These are phyloP conservation scores for Xyliphius kryptos DNA, from an alignment of 2,113 vertebrate genomes.

Conservation along the genomic window DNA sequence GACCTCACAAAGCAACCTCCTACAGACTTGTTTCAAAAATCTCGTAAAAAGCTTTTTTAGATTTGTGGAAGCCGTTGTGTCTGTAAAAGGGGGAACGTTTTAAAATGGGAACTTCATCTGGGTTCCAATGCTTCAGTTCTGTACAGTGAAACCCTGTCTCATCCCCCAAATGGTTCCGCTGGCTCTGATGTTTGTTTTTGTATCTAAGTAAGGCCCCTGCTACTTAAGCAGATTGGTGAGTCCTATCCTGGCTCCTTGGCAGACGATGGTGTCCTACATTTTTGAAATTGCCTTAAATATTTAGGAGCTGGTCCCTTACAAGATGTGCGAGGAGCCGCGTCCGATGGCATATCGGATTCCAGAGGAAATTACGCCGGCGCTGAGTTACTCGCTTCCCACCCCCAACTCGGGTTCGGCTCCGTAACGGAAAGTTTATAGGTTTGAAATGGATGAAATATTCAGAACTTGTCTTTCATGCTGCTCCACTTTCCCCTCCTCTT, in stretches of 20 bases:
- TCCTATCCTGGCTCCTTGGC: not conserved
- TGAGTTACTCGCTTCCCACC: constrained; percentile 30
- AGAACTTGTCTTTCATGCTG: not conserved
- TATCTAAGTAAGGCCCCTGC: no score
- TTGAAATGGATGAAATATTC: constrained; percentile 55
- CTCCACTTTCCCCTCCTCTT: constrained; percentile 7
- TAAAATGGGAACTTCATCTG: no score
- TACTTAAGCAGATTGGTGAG: not conserved
- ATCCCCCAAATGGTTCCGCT: no score
- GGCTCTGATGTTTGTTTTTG: no score
- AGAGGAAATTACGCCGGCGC: constrained; percentile 34
- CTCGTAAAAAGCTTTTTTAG: no score
- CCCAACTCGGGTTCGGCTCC: constrained; percentile 36
- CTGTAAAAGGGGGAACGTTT: no score
- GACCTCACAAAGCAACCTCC: no score
- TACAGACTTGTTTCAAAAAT: no score
- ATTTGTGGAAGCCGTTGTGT: no score
- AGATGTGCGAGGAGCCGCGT: constrained; percentile 22
- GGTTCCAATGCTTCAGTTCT: no score
- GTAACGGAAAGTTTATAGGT: constrained; percentile 30
- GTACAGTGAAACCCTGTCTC: no score
- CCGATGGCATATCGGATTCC: constrained; percentile 49
- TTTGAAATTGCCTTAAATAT: constrained; percentile 15
- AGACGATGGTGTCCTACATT: not conserved
- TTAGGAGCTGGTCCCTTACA: constrained; percentile 18